These are phyloP conservation scores for Pavo muticus DNA, from an alignment of 2,113 vertebrate species.

Conservation along the genomic window DNA sequence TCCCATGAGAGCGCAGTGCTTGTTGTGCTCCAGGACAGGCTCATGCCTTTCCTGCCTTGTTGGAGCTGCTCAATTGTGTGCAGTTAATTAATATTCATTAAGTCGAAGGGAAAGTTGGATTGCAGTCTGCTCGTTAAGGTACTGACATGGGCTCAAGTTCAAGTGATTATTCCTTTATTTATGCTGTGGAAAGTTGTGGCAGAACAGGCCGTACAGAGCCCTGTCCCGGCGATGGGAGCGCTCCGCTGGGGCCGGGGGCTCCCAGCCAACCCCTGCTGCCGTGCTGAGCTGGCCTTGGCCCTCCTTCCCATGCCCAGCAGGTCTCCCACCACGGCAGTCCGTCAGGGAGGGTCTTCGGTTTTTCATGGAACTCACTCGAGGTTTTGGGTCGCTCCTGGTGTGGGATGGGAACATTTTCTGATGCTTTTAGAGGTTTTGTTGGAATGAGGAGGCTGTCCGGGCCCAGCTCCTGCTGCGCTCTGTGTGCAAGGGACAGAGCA, in stretches of 20 bases:
- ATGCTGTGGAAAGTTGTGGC: neutral
- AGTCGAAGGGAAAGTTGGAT: conserved; percentile 55
- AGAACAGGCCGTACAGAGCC: conserved; percentile 17
- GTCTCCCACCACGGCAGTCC: neutral
- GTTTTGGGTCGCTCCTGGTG: neutral
- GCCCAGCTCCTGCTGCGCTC: neutral
- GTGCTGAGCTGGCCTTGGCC: neutral
- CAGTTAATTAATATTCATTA: conserved; percentile 66
- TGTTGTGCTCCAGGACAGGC: neutral
- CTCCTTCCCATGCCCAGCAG: conserved; percentile 7
- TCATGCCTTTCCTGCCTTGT: neutral
- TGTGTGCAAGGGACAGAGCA: neutral
- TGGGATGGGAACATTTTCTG: neutral
- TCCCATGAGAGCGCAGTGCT: neutral
- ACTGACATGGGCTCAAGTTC: conserved; percentile 26
- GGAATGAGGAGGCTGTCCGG: neutral
- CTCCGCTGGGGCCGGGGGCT: conserved; percentile 30
- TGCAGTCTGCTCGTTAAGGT: conserved; percentile 51
- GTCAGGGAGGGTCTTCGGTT: neutral
- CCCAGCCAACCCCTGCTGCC: neutral
- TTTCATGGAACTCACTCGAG: neutral
- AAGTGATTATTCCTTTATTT: conserved; percentile 57
- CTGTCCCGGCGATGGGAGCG: neutral
- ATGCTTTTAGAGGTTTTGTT: neutral
- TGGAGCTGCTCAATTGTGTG: conserved; percentile 45